Evolutionary conservation across 2,888 invertebrate species (phyloP).

Genomic region (Matsumyia berberina): DNA sequence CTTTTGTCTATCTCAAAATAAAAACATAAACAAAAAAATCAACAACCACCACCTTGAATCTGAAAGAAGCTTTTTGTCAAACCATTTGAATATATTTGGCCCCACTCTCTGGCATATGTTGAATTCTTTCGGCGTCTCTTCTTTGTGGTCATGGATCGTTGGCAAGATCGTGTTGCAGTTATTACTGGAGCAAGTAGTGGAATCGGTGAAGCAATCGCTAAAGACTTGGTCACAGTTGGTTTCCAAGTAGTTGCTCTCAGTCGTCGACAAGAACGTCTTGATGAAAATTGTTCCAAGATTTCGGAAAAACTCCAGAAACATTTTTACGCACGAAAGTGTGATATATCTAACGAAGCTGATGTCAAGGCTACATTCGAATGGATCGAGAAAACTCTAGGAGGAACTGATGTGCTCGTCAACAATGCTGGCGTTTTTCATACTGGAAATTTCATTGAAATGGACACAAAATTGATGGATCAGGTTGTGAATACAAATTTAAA

Average conservation of each 20-base stretch:
- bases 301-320: constrained; percentile 77
- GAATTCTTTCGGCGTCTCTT: not conserved
- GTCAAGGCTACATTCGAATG: constrained; percentile 85
- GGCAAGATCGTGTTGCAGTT: constrained; percentile 85
- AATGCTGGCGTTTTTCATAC: constrained; percentile 85
- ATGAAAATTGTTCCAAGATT: constrained; percentile 77
- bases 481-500: constrained; percentile 85
- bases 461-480: constrained; percentile 78
- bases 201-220: constrained; percentile 86
- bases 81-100: not conserved
- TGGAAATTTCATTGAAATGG: constrained; percentile 80
- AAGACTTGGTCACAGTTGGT: constrained; percentile 84
- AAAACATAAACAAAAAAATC: too few species aligned
- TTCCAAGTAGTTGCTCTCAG: constrained; percentile 86
- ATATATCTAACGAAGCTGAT: constrained; percentile 85
- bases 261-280: constrained; percentile 79
- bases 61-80: too few species aligned
- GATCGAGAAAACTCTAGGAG: constrained; percentile 85
- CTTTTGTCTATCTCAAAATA: too few species aligned
- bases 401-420: constrained; percentile 87
- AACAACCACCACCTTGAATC: too few species aligned
- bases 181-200: constrained; percentile 89
- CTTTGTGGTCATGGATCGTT: constrained; percentile 79
- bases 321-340: constrained; percentile 81
- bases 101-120: not conserved